These are phyloP conservation scores for Nomia melanderi DNA, from an alignment of 1,140 invertebrate genomes.

Conservation along the genomic window DNA sequence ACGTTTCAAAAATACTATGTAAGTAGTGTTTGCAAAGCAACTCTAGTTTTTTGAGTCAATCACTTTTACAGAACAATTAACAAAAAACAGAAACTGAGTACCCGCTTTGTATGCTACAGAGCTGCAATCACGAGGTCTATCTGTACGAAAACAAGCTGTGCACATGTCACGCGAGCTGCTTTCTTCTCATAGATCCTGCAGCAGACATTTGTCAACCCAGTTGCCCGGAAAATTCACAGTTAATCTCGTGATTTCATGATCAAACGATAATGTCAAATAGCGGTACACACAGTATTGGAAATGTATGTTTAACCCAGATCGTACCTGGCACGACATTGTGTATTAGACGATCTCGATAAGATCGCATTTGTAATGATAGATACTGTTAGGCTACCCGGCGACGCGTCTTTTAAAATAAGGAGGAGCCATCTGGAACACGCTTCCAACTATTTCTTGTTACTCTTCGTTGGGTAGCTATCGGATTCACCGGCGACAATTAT, in stretches of 20 bases:
- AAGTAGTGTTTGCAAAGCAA: too few relatives aligned
- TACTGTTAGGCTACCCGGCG: neutral
- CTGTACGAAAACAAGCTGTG: too few relatives aligned
- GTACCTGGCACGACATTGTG: conserved; percentile 16
- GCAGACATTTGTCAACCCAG: neutral
- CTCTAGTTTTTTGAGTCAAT: too few relatives aligned
- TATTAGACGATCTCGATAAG: conserved; percentile 24
- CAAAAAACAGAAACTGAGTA: too few relatives aligned
- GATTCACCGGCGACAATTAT: too few relatives aligned
- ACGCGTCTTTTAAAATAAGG: conserved; percentile 2
- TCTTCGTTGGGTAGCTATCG: too few relatives aligned
- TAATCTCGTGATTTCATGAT: conserved; percentile 5
- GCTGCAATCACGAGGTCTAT: too few relatives aligned
- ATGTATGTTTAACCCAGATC: conserved; percentile 42
- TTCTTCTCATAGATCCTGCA: neutral
- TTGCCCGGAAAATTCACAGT: conserved; percentile 17
- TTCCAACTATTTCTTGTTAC: too few relatives aligned
- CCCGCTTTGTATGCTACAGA: too few relatives aligned
- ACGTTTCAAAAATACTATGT: too few relatives aligned
- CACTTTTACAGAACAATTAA: too few relatives aligned
- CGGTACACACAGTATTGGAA: conserved; percentile 27
- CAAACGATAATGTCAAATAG: conserved; percentile 35
- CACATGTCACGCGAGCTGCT: neutral
- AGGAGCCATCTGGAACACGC: neutral
- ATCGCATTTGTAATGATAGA: conserved; percentile 27